Conservation (phyloP, 2,797 vertebrate genomes). For the Pangasius djambal region DNA sequence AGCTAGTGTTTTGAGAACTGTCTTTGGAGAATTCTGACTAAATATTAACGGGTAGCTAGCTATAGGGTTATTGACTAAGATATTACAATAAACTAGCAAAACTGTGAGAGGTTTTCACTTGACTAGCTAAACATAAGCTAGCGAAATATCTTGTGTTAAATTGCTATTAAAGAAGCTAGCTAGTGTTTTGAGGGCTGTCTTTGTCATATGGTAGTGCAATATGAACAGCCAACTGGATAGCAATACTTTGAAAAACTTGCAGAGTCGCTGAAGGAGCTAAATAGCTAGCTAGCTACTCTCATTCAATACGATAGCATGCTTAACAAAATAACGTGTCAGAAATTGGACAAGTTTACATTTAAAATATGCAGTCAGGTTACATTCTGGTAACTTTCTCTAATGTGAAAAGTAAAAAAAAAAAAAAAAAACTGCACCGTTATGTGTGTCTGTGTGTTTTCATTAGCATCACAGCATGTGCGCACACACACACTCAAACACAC, state of each 20-base stretch:
- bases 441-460: not conserved
- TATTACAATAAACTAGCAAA: not conserved
- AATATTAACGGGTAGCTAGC: not conserved
- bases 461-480: not conserved
- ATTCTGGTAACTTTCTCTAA: not conserved
- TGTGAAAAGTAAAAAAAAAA: not conserved
- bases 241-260: not conserved
- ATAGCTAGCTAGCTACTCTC: not conserved
- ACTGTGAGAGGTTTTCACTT: not conserved
- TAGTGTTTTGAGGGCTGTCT: not conserved
- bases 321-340: not conserved
- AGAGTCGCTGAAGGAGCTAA: not conserved
- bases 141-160: not conserved
- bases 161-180: not conserved
- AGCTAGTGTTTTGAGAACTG: not conserved
- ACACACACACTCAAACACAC: not conserved
- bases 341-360: not conserved
- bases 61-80: not conserved
- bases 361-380: too few relatives aligned
- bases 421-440: not conserved
- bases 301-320: not conserved
- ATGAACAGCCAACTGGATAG: not conserved
- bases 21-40: not conserved
- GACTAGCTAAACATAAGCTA: not conserved
- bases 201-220: not conserved